These are phyloP conservation scores for Microtus oregoni DNA, from an alignment of 2,113 vertebrate species.

Conservation along the genomic window DNA sequence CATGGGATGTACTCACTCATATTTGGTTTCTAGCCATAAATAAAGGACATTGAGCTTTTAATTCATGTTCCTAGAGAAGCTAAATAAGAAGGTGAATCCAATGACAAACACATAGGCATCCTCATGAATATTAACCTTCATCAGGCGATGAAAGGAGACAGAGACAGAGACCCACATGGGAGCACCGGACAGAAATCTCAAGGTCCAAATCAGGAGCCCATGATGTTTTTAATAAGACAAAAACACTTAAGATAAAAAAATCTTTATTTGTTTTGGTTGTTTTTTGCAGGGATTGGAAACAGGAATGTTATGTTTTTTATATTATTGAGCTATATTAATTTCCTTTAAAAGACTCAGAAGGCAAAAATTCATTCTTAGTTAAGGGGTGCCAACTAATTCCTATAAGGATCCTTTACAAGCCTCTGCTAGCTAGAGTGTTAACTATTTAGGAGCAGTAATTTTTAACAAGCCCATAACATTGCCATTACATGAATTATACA, in stretches of 20 bases:
- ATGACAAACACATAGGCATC: no score
- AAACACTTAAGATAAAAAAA: background rate
- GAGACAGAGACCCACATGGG: no score
- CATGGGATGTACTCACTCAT: no score
- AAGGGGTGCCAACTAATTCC: slow-evolving; percentile 43
- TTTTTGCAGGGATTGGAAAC: background rate
- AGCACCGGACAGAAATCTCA: no score
- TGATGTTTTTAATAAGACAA: background rate
- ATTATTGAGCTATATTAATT: background rate
- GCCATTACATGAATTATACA: slow-evolving; percentile 88
- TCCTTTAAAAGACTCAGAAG: slow-evolving; percentile 67
- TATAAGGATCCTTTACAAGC: slow-evolving; percentile 64
- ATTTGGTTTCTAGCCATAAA: no score
- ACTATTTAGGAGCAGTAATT: slow-evolving; percentile 85
- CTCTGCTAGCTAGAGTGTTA: slow-evolving; percentile 75
- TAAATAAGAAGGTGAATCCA: no score
- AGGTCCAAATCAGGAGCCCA: no score
- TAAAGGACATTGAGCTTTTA: no score
- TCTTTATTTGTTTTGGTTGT: background rate
- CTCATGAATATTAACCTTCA: no score
- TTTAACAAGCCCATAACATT: slow-evolving; percentile 85
- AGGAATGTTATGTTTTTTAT: background rate
- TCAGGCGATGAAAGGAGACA: no score
- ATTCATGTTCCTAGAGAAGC: no score
- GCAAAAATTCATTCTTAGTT: slow-evolving; percentile 29